Percentiles rank a stretch among this genome's conserved stretches.
phyloP scores from a whole-genome alignment of 2,888 invertebrate genomes.

The Ormyrus pomaceus region DNA sequence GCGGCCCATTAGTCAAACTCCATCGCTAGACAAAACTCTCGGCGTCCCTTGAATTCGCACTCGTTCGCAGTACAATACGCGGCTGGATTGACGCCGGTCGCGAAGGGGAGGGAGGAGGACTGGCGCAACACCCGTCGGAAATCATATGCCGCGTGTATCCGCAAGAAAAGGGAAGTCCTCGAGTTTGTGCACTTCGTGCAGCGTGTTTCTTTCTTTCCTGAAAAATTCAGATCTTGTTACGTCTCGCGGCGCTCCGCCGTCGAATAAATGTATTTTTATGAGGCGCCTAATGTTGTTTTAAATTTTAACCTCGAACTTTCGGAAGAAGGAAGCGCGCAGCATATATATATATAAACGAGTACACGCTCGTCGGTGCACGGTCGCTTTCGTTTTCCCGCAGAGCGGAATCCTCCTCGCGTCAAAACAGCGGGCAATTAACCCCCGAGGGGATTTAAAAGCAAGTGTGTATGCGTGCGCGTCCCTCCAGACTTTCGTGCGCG shows the following conservation, averaged over 20 bases:
- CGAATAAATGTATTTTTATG: constrained; percentile 47
- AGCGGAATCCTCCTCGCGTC: constrained; percentile 61
- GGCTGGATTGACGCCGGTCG: not conserved
- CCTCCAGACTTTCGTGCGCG: constrained; percentile 19
- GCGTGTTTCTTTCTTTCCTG: constrained; percentile 20
- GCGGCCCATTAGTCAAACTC: no score
- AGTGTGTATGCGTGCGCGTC: not conserved
- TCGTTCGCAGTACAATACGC: no score
- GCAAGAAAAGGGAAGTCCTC: not conserved
- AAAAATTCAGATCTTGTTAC: constrained; percentile 53
- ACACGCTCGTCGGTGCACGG: no score
- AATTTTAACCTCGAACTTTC: constrained; percentile 26
- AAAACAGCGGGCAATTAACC: constrained; percentile 75
- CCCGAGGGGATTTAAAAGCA: constrained; percentile 72
- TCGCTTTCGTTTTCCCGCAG: no score
- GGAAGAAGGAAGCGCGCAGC: not conserved
- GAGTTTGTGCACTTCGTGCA: not conserved
- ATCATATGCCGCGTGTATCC: not conserved
- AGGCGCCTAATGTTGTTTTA: constrained; percentile 44
- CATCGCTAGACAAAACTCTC: no score
- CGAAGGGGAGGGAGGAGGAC: not conserved
- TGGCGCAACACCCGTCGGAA: not conserved
- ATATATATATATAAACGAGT: no score
- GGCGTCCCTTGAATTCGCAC: no score
- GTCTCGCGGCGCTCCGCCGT: not conserved